phyloP scores from a whole-genome alignment of 2,113 vertebrate species.

The Phyllostomus hastatus region DNA sequence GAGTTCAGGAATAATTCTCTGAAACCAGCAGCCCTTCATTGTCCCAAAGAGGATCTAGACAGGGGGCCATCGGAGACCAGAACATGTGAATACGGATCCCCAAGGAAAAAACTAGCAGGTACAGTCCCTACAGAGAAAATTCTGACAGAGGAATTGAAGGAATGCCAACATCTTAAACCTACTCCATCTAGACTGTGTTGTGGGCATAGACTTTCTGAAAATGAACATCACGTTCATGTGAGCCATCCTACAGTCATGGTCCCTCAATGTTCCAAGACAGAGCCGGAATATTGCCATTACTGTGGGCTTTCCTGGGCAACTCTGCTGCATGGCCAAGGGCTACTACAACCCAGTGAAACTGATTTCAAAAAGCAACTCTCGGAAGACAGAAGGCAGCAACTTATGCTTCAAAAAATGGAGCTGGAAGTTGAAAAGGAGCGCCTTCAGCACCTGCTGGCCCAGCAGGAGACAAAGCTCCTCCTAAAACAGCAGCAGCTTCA shows the following conservation, averaged over 20 bases:
- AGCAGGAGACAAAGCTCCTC: conserved; percentile 90
- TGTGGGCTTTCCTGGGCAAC: conserved; percentile 41
- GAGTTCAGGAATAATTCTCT: conserved; percentile 63
- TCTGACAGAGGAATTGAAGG: conserved; percentile 41
- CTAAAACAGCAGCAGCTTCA: conserved; percentile 89
- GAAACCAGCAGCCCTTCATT: conserved; percentile 7
- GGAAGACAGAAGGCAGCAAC: conserved; percentile 87
- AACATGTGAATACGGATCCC: conserved; percentile 62
- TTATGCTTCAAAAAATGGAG: conserved; percentile 94
- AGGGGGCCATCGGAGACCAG: conserved; percentile 34
- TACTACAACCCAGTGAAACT: conserved; percentile 41
- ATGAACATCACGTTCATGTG: conserved; percentile 9
- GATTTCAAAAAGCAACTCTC: conserved; percentile 80
- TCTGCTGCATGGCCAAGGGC: neutral
- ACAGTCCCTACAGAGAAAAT: neutral
- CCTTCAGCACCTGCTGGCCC: conserved; percentile 88
- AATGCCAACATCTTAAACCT: conserved; percentile 11
- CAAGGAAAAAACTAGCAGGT: conserved; percentile 46
- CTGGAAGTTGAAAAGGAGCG: conserved; percentile 92
- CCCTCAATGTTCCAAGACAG: conserved; percentile 13
- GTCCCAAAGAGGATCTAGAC: conserved; percentile 40
- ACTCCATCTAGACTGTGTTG: conserved; percentile 30
- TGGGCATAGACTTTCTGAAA: conserved; percentile 41
- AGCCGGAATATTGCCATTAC: conserved; percentile 51
- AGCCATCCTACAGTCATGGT: neutral